Evolutionary conservation across 64 coral and sea anemone species (phyloP).

Genomic region (Astreopora myriophthalma): DNA sequence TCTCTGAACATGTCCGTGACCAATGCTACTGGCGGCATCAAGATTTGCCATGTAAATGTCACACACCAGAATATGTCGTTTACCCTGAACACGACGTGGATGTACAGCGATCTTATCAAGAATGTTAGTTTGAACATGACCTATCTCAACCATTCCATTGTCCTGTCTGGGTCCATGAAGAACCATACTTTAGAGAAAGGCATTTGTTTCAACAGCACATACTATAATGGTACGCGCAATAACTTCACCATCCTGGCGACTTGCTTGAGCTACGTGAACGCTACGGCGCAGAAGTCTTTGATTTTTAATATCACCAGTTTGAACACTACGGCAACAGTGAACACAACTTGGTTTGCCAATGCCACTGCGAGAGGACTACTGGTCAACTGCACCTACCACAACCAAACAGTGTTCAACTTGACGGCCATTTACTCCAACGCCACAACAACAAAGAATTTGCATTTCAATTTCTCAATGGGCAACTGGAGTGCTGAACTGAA

Average conservation of each 20-base stretch:
- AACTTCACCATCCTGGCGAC: constrained; percentile 69
- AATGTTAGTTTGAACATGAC: constrained; percentile 78
- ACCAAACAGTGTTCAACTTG: constrained; percentile 62
- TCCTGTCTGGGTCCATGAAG: constrained; percentile 55
- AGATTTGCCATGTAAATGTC: constrained; percentile 54
- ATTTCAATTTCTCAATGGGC: constrained; percentile 61
- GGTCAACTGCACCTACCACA: constrained; percentile 69
- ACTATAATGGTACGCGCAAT: constrained; percentile 56
- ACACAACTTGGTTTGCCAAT: constrained; percentile 74
- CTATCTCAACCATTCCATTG: constrained; percentile 67
- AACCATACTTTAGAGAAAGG: constrained; percentile 65
- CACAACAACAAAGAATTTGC: constrained; percentile 25
- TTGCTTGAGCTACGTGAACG: constrained; percentile 60
- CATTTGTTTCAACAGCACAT: constrained; percentile 72
- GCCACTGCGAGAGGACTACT: constrained; percentile 19
- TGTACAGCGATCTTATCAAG: constrained; percentile 1
- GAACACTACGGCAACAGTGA: constrained; percentile 59
- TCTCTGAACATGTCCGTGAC: constrained; percentile 63
- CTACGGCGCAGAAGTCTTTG: constrained; percentile 48
- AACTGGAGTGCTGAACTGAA: constrained; percentile 73
- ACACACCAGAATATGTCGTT: constrained; percentile 73
- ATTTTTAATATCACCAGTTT: constrained; percentile 64
- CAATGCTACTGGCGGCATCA: constrained; percentile 34
- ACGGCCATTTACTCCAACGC: constrained; percentile 59
- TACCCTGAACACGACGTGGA: constrained; percentile 69